Evolutionary conservation across 2,888 invertebrate genomes (phyloP), one percentile per base, ranked within the genome.

Genomic region (Isoperla grammatica): DNA sequence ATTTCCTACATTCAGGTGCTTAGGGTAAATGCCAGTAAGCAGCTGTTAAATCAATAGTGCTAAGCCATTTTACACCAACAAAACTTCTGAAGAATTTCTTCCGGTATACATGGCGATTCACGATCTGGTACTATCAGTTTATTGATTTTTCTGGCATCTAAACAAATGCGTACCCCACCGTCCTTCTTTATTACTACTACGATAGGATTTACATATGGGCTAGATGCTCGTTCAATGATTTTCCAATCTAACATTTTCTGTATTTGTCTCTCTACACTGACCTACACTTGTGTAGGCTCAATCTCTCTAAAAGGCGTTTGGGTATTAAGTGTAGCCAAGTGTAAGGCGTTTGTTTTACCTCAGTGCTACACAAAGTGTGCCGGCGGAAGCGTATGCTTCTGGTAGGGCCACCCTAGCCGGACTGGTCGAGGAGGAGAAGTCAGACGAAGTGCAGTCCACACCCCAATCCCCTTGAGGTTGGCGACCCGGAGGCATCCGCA

Each of bases 81-180:
- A 40, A 40, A n/a, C 15, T 45, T 45, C 9, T 45, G 45, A 2
- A 45, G 17, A 45, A 45, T 45, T 17, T 45, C 45, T 45, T 45
- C 45, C 11, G 45, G 45, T 17, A 45, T 45, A 15, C 15, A 11
- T 11, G 45, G 45, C 9, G 17, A n/a, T 15, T 45, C 45, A 13
- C 45, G 15, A 17, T 45, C 45, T 9, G 45, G 45, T 15, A 45
- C 9, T 11, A 45, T 15, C 2, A 45, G 9, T 45, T 45, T 45
- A 17, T 45, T 45, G 9, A 45, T 17, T 9, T 19, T 15, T 15
- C 45, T 15, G 2, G 45, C 45, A 15, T 45, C 45, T 15, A 45
- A 19, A 19, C 45, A 45, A n/a, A 45, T 15, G 9, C 45, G 45
- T 19, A 45, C 45, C 2, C 17, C 17, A 2, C 45, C 45, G 15